A percentile compares a stretch with the other conserved stretches of the same genome.
Conservation (phyloP, 2,888 invertebrate species). For the Bembecia ichneumoniformis region DNA sequence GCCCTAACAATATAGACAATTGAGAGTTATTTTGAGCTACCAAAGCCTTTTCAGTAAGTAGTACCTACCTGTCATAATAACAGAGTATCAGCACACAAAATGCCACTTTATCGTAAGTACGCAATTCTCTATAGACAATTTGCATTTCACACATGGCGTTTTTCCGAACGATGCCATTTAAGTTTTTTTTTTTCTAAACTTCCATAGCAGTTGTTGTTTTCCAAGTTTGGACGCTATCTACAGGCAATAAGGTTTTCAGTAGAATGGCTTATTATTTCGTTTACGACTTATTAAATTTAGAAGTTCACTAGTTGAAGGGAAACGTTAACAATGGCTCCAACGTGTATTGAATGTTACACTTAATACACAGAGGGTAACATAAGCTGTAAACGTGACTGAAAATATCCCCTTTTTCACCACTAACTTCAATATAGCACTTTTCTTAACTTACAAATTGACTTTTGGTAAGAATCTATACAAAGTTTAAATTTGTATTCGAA, state of each 20-base stretch:
- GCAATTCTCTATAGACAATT: slow-evolving; percentile 15
- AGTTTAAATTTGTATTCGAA: no score
- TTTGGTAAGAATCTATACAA: no score
- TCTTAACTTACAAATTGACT: no score
- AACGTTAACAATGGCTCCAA: slow-evolving; percentile 21
- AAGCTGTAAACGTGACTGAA: slow-evolving; percentile 23
- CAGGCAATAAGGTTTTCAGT: neutral
- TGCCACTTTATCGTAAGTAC: slow-evolving; percentile 11
- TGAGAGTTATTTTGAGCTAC: no score
- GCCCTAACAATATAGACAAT: no score
- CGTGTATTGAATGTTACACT: slow-evolving; percentile 29
- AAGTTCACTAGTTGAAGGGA: slow-evolving; percentile 10
- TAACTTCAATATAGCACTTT: neutral
- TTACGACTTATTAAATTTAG: neutral
- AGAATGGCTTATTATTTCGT: neutral
- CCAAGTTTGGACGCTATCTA: neutral
- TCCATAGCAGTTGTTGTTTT: neutral
- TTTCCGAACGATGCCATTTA: slow-evolving; percentile 13
- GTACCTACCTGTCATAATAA: neutral
- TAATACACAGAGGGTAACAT: slow-evolving; percentile 21
- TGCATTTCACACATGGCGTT: slow-evolving; percentile 21
- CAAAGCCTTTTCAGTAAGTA: no score
- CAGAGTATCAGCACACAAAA: slow-evolving; percentile 2
- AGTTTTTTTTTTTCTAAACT: slow-evolving; percentile 7
- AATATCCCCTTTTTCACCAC: neutral